Evolutionary conservation across 2,113 vertebrate genomes (phyloP), one percentile per base, ranked within the genome.

Genomic region (Lycocorax pyrrhopterus): DNA sequence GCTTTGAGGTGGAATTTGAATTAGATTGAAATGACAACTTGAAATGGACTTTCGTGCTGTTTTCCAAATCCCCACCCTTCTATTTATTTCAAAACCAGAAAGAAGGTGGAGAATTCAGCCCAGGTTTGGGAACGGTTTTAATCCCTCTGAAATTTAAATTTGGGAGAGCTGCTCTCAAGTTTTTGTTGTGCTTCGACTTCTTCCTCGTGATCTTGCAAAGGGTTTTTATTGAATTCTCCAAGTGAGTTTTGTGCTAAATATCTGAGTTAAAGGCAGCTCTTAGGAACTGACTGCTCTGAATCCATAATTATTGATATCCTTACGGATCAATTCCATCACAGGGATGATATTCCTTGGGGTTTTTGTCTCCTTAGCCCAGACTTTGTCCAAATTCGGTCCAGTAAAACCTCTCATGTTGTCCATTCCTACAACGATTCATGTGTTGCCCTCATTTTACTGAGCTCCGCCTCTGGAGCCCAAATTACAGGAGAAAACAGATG

Each of bases 241-340:
- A 33, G 5, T 4, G 33, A 51, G 26, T 23, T 72, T 87, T 39
- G 16, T 29, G 7, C 9, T 37, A 39, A 49, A 12, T 37, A 5
- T 7, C 19, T n/a, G 10, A 8, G 5, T 21, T n/a, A 41, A 62
- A 64, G 19, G 29, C 9, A 13, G 6, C 6, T 71, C 6, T n/a
- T 67, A 12, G 2, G 19, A 75, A 30, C 6, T 19, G 35, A 10
- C 9, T 20, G 51, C 19, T 6, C 7, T 29, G 23, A 72, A 84
- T 44, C 2, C 10, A 1, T 14, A 18, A 13, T n/a, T 41, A 5
- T 41, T 44, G 4, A 5, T 16, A 2, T 33, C 12, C 29, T 51
- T 9, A 16, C 1, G 16, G 58, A 63, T 49, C 0, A 0, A 2
- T 41, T 69, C 46, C 53, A 17, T 22, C 2, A 2, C 0, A 16